Evolutionary conservation across 2,888 invertebrate species (phyloP), one percentile per base, ranked within the genome.

Genomic region (Xestoiulus laeticollis): DNA sequence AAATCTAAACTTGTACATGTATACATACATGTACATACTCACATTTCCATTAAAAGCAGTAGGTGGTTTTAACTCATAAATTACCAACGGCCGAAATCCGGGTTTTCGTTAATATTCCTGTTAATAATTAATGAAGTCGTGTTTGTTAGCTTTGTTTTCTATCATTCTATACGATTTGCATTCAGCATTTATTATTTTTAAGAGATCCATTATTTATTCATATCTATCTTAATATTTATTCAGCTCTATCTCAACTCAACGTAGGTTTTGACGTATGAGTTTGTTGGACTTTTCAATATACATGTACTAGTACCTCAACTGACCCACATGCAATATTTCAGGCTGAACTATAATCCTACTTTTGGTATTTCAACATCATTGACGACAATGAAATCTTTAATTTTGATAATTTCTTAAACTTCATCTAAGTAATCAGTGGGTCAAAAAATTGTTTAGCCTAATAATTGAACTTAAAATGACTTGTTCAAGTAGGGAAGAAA

Each of bases 141-240:
- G 59, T 59, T 59, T 19, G n/a, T 59, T 59, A 14, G 19, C 22
- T 59, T 59, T 59, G 59, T 59, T 59, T 59, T 59, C 59, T 59
- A n/a, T n/a, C n/a, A n/a, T n/a, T 14, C 59, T n/a, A 19, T 3
- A 14, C 59, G n/a, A 59, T 59, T 59, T 59, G n/a, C 59, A 59
- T 59, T 59, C 12, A 22, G 19, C 59, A n/a, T 59, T 59, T 59
- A 59, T 59, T 59, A 59, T 59, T 59, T 6, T 59, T n/a, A 59
- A 59, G 59, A 59, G 4, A 59, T 59, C 59, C n/a, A 59, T 59
- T 59, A 59, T 59, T 59, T 59, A 59, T 59, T 59, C 59, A 59
- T 59, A 59, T 59, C 59, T 59, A 59, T 59, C 59, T 59, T 59
- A 59, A 59, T 59, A 59, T 59, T 59, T 59, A 59, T 59, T 59